Percentiles rank a stretch among this genome's conserved stretches.
Conservation (phyloP, 2,113 vertebrate species). For the Cavia porcellus region DNA sequence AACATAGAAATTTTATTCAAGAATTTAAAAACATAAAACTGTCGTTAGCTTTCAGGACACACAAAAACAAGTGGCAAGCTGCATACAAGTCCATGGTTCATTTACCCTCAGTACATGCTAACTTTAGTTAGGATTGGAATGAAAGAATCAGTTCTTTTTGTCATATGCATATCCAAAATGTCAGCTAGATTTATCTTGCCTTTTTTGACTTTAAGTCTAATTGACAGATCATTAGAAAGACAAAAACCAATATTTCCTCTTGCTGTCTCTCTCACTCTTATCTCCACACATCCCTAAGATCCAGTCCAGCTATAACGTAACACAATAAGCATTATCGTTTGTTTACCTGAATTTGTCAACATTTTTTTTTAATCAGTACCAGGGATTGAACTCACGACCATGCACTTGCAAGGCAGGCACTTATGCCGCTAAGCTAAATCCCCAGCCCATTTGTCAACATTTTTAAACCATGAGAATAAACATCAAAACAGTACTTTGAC, state of each 20-base stretch:
- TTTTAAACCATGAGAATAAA: background rate
- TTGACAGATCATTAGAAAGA: background rate
- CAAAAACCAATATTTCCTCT: background rate
- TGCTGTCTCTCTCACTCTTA: background rate
- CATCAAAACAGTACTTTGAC: background rate
- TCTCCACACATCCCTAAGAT: background rate
- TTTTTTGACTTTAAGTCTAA: background rate
- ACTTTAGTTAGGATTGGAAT: background rate
- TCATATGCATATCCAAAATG: too few relatives aligned
- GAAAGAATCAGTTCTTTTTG: background rate
- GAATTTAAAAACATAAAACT: background rate
- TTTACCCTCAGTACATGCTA: background rate
- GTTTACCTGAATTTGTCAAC: background rate
- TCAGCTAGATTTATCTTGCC: background rate
- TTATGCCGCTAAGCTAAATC: too few relatives aligned
- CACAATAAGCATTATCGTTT: background rate
- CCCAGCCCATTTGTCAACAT: background rate
- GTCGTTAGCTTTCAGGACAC: background rate
- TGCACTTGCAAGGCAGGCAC: too few relatives aligned
- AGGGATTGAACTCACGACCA: too few relatives aligned
- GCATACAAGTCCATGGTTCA: background rate
- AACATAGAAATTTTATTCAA: background rate
- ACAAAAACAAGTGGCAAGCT: background rate
- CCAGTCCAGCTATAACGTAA: background rate
- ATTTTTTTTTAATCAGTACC: background rate